Evolutionary conservation across 2,797 vertebrate genomes (phyloP).

Genomic region (Ptychobarbus kaznakovi): DNA sequence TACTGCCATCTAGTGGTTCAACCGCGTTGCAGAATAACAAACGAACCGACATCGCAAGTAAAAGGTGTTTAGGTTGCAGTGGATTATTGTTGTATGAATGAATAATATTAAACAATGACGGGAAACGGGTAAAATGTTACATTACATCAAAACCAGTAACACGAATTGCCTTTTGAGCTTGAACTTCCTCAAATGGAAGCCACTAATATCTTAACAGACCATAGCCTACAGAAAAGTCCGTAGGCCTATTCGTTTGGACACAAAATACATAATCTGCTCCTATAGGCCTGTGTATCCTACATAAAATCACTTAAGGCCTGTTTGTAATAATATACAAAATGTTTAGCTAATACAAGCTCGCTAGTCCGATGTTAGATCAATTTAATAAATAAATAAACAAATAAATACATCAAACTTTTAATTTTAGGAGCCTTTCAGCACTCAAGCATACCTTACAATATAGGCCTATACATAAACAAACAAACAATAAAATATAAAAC

Average conservation of each 20-base stretch:
- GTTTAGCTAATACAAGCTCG: neutral
- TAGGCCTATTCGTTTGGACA: neutral
- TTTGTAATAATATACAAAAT: neutral
- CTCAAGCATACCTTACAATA: no score
- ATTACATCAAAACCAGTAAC: neutral
- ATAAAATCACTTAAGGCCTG: neutral
- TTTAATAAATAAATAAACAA: no score
- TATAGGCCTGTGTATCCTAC: neutral
- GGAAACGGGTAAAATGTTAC: neutral
- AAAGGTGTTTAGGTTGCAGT: neutral
- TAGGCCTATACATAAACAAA: no score
- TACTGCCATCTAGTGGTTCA: constrained; percentile 26
- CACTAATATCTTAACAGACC: neutral
- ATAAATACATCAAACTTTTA: no score
- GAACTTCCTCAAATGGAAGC: neutral
- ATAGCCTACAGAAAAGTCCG: neutral
- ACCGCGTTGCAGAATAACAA: neutral
- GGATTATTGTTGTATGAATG: neutral
- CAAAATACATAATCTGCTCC: neutral
- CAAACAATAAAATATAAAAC: no score
- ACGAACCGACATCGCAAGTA: neutral
- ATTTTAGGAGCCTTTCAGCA: no score
- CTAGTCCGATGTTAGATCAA: neutral
- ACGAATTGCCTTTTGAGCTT: neutral
- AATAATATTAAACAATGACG: neutral